phyloP scores from a whole-genome alignment of 2,113 vertebrate genomes.

The Acrocephalus kingi region DNA sequence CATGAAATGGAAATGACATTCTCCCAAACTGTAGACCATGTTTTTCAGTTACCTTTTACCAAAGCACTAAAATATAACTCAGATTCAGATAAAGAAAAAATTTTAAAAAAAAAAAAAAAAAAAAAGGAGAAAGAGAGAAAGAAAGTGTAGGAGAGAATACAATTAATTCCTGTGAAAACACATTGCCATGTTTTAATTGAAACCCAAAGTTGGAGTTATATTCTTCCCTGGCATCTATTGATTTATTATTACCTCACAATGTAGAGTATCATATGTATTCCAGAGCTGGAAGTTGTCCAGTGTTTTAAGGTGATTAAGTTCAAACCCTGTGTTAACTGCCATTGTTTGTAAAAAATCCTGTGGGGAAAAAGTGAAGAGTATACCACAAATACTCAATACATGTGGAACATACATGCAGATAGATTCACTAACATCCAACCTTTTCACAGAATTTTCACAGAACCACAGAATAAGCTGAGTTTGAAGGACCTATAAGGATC shows the following conservation, averaged over 20 bases:
- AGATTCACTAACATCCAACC: background rate
- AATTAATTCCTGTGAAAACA: background rate
- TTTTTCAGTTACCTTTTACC: background rate
- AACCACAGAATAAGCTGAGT: background rate
- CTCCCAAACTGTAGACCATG: background rate
- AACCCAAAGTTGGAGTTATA: background rate
- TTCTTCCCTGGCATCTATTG: background rate
- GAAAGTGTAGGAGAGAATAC: background rate
- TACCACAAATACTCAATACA: background rate
- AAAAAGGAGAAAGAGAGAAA: background rate
- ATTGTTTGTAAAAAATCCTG: slow-evolving; percentile 72
- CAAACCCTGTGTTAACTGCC: slow-evolving; percentile 64
- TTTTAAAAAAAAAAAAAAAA: background rate
- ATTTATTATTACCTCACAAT: slow-evolving; percentile 74
- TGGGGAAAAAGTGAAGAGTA: background rate
- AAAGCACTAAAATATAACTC: background rate
- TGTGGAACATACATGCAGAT: background rate
- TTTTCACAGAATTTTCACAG: background rate
- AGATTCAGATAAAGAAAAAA: background rate
- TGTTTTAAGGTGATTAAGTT: slow-evolving; percentile 26
- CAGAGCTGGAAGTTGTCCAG: slow-evolving; percentile 65
- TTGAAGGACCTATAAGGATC: background rate
- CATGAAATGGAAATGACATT: background rate
- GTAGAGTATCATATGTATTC: slow-evolving; percentile 75
- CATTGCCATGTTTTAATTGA: background rate